Base-by-base conservation (phyloP, 2,888 invertebrate species). In the Lampropteryx suffumata region DNA sequence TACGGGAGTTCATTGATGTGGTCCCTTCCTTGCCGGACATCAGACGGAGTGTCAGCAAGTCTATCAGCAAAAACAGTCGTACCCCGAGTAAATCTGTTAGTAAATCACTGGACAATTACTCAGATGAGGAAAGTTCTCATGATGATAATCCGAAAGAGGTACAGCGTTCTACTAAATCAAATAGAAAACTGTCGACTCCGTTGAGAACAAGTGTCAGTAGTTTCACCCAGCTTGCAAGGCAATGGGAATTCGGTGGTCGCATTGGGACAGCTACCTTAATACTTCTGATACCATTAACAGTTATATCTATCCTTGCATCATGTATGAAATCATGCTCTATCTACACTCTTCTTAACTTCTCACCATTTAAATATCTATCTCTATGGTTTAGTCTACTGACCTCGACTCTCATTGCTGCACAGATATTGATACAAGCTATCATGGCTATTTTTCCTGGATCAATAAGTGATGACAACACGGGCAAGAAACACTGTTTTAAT, bases 391-490 rank as follows among this genome's bases (percentile, higher is more conserved):
- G 67, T 66, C 59, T 67, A 24, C 68, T 82, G 43, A 71, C 84
- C 35, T 47, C 73, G 2, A 45, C 71, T n/a, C 61, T 91, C 3
- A 67, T 91, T 24, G 46, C 79, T 0, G 67, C 79, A 1, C 92
- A 92, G 53, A 59, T 91, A 78, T 48, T 79, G 7, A 65, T 92
- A 27, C 82, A 94, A 61, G 84, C 88, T 2, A 21, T 92, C 2
- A 69, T 92, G 42, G 80, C 91, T 8, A 61, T 90, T 12, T 32
- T 93, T 37, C 94, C 94, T 6, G 92, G 92, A 33, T 73, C 67
- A 24, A 89, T 79, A 67, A 71, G 90, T 34, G 76, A 79, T 40
- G 65, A 84, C 57, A 72, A 71, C 1, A 67, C 72, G 3, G 79
- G 75, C 9, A 71, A 52, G 24, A 81, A 70, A 56, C 73, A 75